phyloP scores from a whole-genome alignment of 2,113 vertebrate species.

The Procavia capensis region DNA sequence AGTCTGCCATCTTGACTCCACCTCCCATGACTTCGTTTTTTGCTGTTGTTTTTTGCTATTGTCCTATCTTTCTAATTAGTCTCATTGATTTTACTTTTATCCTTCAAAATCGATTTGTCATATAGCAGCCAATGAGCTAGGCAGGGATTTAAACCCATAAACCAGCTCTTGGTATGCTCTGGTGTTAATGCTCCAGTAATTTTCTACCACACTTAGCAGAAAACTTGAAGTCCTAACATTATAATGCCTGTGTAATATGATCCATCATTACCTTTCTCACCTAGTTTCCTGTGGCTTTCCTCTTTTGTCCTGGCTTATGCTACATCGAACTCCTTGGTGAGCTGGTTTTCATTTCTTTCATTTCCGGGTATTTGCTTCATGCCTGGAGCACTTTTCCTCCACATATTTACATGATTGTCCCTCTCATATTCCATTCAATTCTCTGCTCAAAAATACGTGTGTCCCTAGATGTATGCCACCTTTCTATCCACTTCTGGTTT shows the following conservation, averaged over 20 bases:
- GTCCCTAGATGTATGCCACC: not conserved
- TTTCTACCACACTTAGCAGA: not conserved
- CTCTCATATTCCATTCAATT: not conserved
- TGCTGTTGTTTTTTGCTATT: too few relatives aligned
- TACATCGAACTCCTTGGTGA: not conserved
- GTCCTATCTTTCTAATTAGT: not conserved
- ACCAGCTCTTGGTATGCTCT: not conserved
- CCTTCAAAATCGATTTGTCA: not conserved
- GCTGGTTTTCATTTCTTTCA: not conserved
- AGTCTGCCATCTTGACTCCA: too few relatives aligned
- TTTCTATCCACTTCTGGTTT: not conserved
- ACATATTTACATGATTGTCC: not conserved
- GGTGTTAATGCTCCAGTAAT: not conserved
- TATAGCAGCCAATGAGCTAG: not conserved
- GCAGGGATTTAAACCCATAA: not conserved
- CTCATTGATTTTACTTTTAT: not conserved
- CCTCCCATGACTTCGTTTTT: too few relatives aligned
- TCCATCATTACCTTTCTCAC: not conserved
- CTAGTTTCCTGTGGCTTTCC: not conserved
- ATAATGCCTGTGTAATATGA: not conserved
- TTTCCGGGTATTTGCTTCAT: conserved; percentile 1
- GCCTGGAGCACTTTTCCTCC: not conserved
- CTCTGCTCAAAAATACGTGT: not conserved
- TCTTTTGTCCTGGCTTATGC: not conserved
- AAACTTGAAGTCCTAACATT: not conserved